These are phyloP conservation scores for Ischnura elegans DNA, from an alignment of 2,888 invertebrate species.

Conservation along the genomic window DNA sequence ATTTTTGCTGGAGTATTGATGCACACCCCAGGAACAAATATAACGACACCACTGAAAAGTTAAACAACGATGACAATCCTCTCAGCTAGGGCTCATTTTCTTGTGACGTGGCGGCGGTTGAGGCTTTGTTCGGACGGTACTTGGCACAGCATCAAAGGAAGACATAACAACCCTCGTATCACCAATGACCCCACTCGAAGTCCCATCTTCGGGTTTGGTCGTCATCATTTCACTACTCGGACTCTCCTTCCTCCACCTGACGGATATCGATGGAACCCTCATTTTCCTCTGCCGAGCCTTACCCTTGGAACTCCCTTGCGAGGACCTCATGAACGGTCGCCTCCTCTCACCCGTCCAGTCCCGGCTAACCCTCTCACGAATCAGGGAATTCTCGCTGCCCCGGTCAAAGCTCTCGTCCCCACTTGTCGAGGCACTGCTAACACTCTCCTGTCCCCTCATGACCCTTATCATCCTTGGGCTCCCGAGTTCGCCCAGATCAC, in stretches of 20 bases:
- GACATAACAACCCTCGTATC: slow-evolving; percentile 59
- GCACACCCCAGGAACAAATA: neutral
- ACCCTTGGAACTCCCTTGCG: slow-evolving; percentile 45
- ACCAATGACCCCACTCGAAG: neutral
- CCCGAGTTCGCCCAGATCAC: slow-evolving; percentile 26
- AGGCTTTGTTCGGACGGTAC: slow-evolving; percentile 55
- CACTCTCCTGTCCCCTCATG: slow-evolving; percentile 59
- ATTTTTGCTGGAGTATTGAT: neutral
- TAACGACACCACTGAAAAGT: neutral
- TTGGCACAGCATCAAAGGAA: slow-evolving; percentile 61
- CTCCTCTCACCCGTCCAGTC: slow-evolving; percentile 53
- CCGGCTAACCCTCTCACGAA: neutral
- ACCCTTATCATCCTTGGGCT: slow-evolving; percentile 47
- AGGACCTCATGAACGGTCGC: neutral
- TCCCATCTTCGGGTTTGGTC: slow-evolving; percentile 1
- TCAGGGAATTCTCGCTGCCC: slow-evolving; percentile 49
- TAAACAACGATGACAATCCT: neutral
- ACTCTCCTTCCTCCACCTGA: slow-evolving; percentile 52
- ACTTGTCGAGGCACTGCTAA: slow-evolving; percentile 52
- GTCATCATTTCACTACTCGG: neutral
- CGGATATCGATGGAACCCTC: slow-evolving; percentile 50
- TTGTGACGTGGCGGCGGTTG: slow-evolving; percentile 49
- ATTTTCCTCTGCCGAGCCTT: slow-evolving; percentile 49
- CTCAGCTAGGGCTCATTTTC: slow-evolving; percentile 53
- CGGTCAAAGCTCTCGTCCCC: slow-evolving; percentile 50